A percentile compares a stretch with the other conserved stretches of the same genome.
phyloP scores from a whole-genome alignment of 2,888 invertebrate species.

The Eutolmus rufibarbis region DNA sequence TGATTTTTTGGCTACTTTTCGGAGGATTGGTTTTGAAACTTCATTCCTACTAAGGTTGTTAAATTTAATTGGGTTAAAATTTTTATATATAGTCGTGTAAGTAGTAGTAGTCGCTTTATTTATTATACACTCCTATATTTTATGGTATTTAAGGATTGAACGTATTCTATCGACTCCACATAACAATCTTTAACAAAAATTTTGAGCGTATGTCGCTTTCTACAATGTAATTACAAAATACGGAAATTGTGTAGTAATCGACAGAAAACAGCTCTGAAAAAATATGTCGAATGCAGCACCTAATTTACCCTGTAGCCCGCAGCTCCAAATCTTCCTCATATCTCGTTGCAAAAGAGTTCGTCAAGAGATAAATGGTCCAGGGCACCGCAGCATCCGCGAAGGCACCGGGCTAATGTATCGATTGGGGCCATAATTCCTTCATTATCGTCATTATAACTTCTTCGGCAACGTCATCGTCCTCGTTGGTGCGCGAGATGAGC shows the following conservation, averaged over 20 bases:
- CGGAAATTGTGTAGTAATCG: neutral
- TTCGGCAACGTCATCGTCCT: slow-evolving; percentile 38
- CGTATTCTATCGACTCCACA: too few species aligned
- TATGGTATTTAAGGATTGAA: too few species aligned
- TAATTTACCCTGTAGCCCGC: neutral
- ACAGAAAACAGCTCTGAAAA: neutral
- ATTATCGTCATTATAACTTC: slow-evolving; percentile 43
- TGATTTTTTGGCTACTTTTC: too few species aligned
- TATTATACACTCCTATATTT: too few species aligned
- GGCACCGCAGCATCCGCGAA: neutral
- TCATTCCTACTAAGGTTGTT: too few species aligned
- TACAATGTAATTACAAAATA: neutral
- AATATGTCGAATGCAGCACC: neutral
- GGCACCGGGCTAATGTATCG: slow-evolving; percentile 33
- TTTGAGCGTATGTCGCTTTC: too few species aligned
- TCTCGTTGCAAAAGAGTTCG: neutral
- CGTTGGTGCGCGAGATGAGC: neutral
- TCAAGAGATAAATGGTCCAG: neutral
- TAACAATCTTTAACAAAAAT: too few species aligned
- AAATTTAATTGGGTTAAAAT: too few species aligned
- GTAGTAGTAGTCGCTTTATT: too few species aligned
- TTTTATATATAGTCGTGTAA: too few species aligned
- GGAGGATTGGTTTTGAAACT: too few species aligned
- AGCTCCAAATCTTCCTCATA: neutral
- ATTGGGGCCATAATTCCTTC: slow-evolving; percentile 39